Conservation (phyloP, 2,888 invertebrate genomes). For the Piscicola geometra region DNA sequence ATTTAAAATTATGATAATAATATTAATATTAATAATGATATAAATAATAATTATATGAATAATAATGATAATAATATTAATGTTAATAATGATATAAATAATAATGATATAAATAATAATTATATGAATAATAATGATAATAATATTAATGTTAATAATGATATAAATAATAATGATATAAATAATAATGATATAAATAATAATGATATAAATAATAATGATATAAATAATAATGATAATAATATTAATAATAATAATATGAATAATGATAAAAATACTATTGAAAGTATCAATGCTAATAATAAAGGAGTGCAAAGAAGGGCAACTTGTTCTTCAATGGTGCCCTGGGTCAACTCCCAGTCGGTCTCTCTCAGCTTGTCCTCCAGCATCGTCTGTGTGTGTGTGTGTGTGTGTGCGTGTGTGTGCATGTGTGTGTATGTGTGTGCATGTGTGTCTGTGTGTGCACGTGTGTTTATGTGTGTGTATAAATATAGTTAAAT, state of each 20-base stretch:
- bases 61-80: background rate
- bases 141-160: background rate
- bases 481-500: background rate
- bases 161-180: background rate
- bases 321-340: conserved; percentile 71
- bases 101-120: background rate
- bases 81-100: background rate
- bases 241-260: too few species aligned
- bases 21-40: background rate
- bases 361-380: conserved; percentile 82
- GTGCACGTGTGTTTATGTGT: background rate
- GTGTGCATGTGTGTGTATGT: conserved; percentile 6
- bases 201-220: too few species aligned
- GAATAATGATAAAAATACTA: too few species aligned
- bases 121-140: background rate
- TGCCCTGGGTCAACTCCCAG: conserved; percentile 85
- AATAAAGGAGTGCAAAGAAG: too few species aligned
- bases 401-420: background rate
- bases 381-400: conserved; percentile 73
- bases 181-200: background rate
- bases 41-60: background rate
- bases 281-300: too few species aligned
- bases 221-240: too few species aligned
- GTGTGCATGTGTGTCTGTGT: conserved; percentile 1
- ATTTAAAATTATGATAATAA: background rate